Percentiles rank a stretch among this genome's conserved stretches.
phyloP scores from a whole-genome alignment of 2,888 invertebrate genomes.

The Oligia latruncula region DNA sequence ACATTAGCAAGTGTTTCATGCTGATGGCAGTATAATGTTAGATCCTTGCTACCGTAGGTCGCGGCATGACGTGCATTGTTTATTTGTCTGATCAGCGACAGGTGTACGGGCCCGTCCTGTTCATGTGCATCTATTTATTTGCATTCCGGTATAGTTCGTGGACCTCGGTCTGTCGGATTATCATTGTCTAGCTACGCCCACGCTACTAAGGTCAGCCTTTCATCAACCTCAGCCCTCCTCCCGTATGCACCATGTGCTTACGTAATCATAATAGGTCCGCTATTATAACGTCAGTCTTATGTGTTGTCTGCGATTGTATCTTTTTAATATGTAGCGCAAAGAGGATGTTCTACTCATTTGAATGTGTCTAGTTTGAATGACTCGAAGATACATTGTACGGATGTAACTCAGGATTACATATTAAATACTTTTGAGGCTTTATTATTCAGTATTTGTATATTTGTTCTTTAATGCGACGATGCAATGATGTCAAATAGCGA shows the following conservation, averaged over 20 bases:
- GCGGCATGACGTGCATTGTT: slow-evolving; percentile 84
- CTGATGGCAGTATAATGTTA: slow-evolving; percentile 60
- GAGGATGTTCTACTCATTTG: slow-evolving; percentile 55
- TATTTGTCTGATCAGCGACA: slow-evolving; percentile 84
- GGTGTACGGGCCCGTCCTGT: slow-evolving; percentile 87
- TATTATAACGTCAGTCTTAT: slow-evolving; percentile 71
- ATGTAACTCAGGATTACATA: slow-evolving; percentile 45
- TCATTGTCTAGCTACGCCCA: slow-evolving; percentile 82
- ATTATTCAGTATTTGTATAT: slow-evolving; percentile 10
- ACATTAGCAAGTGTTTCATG: slow-evolving; percentile 45
- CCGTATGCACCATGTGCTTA: slow-evolving; percentile 71
- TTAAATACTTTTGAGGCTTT: neutral
- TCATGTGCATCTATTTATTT: slow-evolving; percentile 88
- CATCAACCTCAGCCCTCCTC: slow-evolving; percentile 72
- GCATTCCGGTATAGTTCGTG: slow-evolving; percentile 88
- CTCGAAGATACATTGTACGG: slow-evolving; percentile 29
- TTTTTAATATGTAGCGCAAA: slow-evolving; percentile 61
- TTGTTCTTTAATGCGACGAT: slow-evolving; percentile 2
- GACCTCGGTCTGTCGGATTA: slow-evolving; percentile 82
- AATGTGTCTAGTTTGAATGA: slow-evolving; percentile 46
- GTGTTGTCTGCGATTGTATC: slow-evolving; percentile 70
- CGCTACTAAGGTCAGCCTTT: slow-evolving; percentile 80
- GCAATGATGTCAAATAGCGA: slow-evolving; percentile 47
- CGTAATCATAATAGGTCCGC: slow-evolving; percentile 67
- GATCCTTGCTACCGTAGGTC: slow-evolving; percentile 73